phyloP scores from a whole-genome alignment of 2,797 vertebrate species.

The Benthosema pterotum region DNA sequence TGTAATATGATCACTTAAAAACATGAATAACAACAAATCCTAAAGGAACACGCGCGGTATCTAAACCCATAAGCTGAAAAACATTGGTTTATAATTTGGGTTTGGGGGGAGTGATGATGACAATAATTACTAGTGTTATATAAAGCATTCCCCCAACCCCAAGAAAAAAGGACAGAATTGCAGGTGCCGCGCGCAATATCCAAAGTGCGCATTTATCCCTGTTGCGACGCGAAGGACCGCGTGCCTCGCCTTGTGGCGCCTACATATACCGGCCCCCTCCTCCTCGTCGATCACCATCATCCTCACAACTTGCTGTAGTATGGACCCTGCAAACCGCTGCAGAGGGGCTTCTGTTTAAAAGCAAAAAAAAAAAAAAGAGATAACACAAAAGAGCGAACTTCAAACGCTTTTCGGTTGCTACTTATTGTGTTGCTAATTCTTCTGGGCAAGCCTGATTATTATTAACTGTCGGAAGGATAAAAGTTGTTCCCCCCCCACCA shows the following conservation, averaged over 20 bases:
- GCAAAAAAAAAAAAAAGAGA: no score
- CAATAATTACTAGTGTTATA: conserved; percentile 46
- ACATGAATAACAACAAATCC: conserved; percentile 45
- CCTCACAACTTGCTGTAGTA: conserved; percentile 31
- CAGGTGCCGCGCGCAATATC: conserved; percentile 51
- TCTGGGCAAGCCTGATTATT: no score
- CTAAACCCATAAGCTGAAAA: conserved; percentile 40
- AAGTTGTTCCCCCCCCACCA: no score
- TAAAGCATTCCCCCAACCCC: no score
- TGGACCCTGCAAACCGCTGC: conserved; percentile 30
- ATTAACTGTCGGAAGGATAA: no score
- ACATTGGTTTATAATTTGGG: conserved; percentile 49
- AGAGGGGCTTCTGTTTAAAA: conserved; percentile 62
- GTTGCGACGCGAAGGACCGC: conserved; percentile 30
- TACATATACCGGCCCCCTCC: no score
- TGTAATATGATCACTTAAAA: conserved; percentile 56
- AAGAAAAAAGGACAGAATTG: conserved; percentile 9
- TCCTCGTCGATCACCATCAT: no score
- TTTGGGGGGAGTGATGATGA: conserved; percentile 38
- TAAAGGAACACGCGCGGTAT: conserved; percentile 43
- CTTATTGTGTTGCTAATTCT: no score
- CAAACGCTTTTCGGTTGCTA: no score
- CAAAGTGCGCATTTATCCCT: conserved; percentile 50
- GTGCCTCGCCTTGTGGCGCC: conserved; percentile 34
- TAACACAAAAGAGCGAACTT: no score